Percentiles rank a stretch among this genome's conserved stretches.
Evolutionary conservation across 2,888 invertebrate species (phyloP).

Genomic region (Eristalinus aeneus): DNA sequence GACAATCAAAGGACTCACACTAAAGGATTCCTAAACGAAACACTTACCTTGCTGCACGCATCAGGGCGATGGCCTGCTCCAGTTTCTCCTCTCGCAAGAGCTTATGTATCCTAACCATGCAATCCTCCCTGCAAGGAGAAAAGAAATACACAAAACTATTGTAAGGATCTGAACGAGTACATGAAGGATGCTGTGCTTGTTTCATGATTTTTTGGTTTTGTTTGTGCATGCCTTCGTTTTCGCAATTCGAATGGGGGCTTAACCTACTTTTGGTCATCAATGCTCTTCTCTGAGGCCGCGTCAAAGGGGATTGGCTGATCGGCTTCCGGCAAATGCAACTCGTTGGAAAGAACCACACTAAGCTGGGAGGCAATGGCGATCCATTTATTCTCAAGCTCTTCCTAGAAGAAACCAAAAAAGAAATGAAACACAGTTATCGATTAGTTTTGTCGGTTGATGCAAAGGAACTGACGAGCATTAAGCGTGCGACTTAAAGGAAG

Average conservation of each 20-base stretch:
- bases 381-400: constrained; percentile 84
- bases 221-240: neutral
- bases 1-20: constrained; percentile 13
- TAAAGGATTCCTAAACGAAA: constrained; percentile 11
- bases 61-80: constrained; percentile 89
- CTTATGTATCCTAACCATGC: constrained; percentile 93
- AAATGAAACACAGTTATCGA: constrained; percentile 28
- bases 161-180: neutral
- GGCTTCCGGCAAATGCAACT: constrained; percentile 78
- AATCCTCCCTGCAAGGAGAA: constrained; percentile 86
- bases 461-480: neutral
- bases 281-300: constrained; percentile 90
- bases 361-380: constrained; percentile 85
- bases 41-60: constrained; percentile 88
- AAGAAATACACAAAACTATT: constrained; percentile 19
- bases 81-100: constrained; percentile 87
- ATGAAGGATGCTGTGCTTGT: neutral
- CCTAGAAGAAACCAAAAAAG: constrained; percentile 69
- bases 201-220: neutral
- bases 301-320: constrained; percentile 90
- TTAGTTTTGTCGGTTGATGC: constrained; percentile 18
- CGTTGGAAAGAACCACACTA: constrained; percentile 83
- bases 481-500: no score
- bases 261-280: constrained; percentile 93
- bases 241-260: neutral